Conservation (phyloP, 2,888 invertebrate genomes). For the Prostheceraeus crozeri region DNA sequence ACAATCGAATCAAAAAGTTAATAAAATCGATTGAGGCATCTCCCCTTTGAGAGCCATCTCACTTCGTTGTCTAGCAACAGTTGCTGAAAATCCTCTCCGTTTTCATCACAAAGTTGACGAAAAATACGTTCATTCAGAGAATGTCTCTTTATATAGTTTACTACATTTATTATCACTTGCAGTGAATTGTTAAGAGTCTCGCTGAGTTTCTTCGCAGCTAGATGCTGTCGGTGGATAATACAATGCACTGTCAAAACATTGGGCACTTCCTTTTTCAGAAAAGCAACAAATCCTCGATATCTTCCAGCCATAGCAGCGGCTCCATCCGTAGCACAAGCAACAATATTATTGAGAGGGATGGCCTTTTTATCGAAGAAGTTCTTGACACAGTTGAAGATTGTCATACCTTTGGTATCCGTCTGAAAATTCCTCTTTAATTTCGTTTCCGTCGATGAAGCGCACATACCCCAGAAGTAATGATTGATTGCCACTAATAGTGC, state of each 20-base stretch:
- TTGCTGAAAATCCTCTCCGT: too few species aligned
- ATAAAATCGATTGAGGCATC: too few species aligned
- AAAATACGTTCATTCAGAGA: too few species aligned
- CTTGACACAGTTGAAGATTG: not conserved
- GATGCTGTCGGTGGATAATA: conserved; percentile 19
- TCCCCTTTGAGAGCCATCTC: too few species aligned
- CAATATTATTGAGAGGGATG: conserved; percentile 25
- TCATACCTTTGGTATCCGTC: conserved; percentile 7
- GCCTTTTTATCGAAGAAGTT: conserved; percentile 6
- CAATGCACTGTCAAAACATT: conserved; percentile 28
- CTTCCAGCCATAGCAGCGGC: conserved; percentile 9
- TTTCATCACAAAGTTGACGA: too few species aligned
- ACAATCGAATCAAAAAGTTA: too few species aligned
- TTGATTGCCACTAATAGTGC: not conserved
- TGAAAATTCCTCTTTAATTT: conserved; percentile 9
- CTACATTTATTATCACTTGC: too few species aligned
- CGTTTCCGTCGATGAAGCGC: conserved; percentile 17
- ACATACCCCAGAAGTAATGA: conserved; percentile 1
- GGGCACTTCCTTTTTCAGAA: not conserved
- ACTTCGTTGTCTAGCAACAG: too few species aligned
- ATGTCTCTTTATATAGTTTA: too few species aligned
- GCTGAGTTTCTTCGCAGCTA: conserved; percentile 22
- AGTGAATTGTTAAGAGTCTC: not conserved
- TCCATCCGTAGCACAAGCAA: conserved; percentile 21
- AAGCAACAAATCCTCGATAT: conserved; percentile 9